Percentiles rank a stretch among this genome's conserved stretches.
Conservation (phyloP, 2,888 invertebrate genomes). For the Drosophila barbarae region DNA sequence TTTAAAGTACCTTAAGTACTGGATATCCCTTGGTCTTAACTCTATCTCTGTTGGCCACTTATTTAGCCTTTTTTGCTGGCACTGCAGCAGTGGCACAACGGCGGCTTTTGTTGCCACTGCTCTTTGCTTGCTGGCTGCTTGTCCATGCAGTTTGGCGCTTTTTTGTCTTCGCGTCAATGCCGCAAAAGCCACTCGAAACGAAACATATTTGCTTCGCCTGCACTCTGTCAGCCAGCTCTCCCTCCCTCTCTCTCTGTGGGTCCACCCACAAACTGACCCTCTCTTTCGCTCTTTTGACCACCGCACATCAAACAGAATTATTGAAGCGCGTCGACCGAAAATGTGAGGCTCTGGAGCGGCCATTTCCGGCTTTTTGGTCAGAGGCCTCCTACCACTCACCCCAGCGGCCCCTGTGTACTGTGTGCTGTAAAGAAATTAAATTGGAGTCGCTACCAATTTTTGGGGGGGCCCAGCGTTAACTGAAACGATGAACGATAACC, state of each 20-base stretch:
- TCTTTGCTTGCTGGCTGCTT: conserved; percentile 9
- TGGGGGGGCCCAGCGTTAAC: conserved; percentile 18
- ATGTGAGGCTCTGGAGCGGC: conserved; percentile 23
- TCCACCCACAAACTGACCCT: conserved; percentile 1
- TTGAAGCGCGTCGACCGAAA: conserved; percentile 61
- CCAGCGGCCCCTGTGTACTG: no score
- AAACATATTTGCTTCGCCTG: conserved; percentile 53
- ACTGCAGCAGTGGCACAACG: conserved; percentile 2
- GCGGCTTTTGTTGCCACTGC: conserved; percentile 23
- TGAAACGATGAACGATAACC: conserved; percentile 42
- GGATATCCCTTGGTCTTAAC: conserved; percentile 6
- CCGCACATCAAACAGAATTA: conserved; percentile 67
- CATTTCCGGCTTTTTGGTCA: conserved; percentile 50
- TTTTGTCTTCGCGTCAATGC: conserved; percentile 62
- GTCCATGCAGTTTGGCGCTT: conserved; percentile 51
- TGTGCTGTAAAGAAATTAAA: conserved; percentile 54
- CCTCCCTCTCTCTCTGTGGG: not conserved
- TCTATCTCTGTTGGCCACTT: not conserved
- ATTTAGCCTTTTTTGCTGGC: conserved; percentile 11
- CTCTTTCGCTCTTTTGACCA: conserved; percentile 3
- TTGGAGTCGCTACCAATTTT: conserved; percentile 44
- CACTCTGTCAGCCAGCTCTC: conserved; percentile 13
- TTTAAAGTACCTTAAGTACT: not conserved
- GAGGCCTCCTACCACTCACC: no score
- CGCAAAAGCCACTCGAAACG: conserved; percentile 68